Percentiles rank a stretch among this genome's conserved stretches.
These are phyloP conservation scores for Tyria jacobaeae DNA, from an alignment of 2,888 invertebrate species.

Conservation along the genomic window DNA sequence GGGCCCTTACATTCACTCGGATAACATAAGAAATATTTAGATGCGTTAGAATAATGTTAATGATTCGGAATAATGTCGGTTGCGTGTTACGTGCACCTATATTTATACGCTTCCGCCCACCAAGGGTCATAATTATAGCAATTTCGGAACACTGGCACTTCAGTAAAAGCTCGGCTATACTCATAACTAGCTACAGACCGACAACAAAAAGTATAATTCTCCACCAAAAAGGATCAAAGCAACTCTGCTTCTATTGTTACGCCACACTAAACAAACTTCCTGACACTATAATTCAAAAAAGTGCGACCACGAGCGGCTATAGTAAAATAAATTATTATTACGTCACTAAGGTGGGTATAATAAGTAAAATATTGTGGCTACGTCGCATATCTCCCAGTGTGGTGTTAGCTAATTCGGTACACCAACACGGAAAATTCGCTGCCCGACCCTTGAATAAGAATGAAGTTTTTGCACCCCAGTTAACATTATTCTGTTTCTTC, in stretches of 20 bases:
- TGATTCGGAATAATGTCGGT: constrained; percentile 19
- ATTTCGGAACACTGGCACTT: constrained; percentile 16
- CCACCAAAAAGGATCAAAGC: constrained; percentile 1
- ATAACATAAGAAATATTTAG: constrained; percentile 8
- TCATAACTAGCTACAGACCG: constrained; percentile 2
- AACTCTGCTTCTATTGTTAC: constrained; percentile 8
- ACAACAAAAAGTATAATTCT: constrained; percentile 5
- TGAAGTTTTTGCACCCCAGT: constrained; percentile 70
- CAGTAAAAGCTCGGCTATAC: constrained; percentile 3
- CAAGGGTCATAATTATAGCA: constrained; percentile 22
- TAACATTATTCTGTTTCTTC: constrained; percentile 61
- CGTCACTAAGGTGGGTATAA: constrained; percentile 21
- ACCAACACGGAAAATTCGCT: constrained; percentile 61
- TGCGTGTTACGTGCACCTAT: constrained; percentile 22
- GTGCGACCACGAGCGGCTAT: constrained; percentile 13
- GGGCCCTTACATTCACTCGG: constrained; percentile 8
- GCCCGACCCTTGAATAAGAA: constrained; percentile 69
- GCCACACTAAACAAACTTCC: constrained; percentile 15
- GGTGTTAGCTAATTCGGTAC: constrained; percentile 17
- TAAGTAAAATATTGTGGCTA: constrained; percentile 24
- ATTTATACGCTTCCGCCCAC: constrained; percentile 20
- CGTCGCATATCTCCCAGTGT: constrained; percentile 26
- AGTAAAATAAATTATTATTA: constrained; percentile 25
- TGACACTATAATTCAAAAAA: constrained; percentile 18
- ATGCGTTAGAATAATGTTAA: constrained; percentile 19